These are phyloP conservation scores for Trichogramma pretiosum DNA, from an alignment of 1,140 invertebrate species.

Conservation along the genomic window DNA sequence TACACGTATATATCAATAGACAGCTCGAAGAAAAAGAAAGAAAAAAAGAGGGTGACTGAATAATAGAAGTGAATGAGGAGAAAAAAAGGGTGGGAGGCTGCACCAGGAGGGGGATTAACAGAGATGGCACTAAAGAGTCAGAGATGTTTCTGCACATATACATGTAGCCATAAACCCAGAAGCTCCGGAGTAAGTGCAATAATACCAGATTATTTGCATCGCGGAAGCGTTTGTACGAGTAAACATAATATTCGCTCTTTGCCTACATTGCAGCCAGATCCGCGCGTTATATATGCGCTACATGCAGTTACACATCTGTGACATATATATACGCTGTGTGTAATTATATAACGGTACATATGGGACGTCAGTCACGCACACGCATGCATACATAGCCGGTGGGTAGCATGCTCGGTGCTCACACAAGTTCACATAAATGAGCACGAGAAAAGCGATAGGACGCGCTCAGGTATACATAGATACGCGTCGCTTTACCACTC, in stretches of 20 bases:
- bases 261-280: constrained; percentile 30
- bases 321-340: neutral
- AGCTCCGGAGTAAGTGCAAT: constrained; percentile 45
- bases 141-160: constrained; percentile 9
- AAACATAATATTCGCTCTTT: constrained; percentile 47
- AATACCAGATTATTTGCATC: constrained; percentile 48
- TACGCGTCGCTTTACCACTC: too few relatives aligned
- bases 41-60: constrained; percentile 11
- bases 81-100: constrained; percentile 12
- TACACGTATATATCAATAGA: constrained; percentile 19
- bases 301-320: constrained; percentile 30
- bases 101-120: constrained; percentile 10
- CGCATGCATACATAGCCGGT: constrained; percentile 9
- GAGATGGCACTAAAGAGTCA: constrained; percentile 16
- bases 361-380: neutral
- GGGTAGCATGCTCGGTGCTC: too few relatives aligned
- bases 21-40: too few relatives aligned
- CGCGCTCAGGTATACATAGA: too few relatives aligned
- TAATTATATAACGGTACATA: neutral
- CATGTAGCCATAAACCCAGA: too few relatives aligned
- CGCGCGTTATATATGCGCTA: constrained; percentile 38
- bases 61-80: neutral
- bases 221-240: constrained; percentile 44
- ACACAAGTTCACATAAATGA: too few relatives aligned
- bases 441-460: too few relatives aligned